Evolutionary conservation across 92 coral and sea anemone genomes (phyloP), one percentile per base, ranked within the genome.

Genomic region (Epizoanthus stellaris): DNA sequence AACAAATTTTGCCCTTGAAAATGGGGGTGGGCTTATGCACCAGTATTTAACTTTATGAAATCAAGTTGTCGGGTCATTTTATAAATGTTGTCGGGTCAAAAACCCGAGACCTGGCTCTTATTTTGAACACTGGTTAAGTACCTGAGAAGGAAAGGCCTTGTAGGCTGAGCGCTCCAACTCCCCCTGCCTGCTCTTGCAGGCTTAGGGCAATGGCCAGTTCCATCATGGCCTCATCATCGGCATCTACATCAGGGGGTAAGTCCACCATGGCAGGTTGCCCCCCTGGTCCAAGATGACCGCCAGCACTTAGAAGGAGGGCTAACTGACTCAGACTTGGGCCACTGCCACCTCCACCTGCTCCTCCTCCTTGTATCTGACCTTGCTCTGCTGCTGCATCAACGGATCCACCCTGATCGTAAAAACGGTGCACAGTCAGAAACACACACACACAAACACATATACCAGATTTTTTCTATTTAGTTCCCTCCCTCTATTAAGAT

Each of bases 171-270:
- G 67, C 76, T 8, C 67, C 86, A 17, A 91, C 89, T 0, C 89
- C 91, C 43, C 90, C 95, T 40, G 96, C 86, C 83, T 96, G 99
- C 11, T 96, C 99, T 80, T 96, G 99, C 77, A 96, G 91, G 74
- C 99, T 96, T n/a, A 96, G 82, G 19, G 98, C 99, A 72, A 96
- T 96, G 20, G 99, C 99, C 52, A 96, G 93, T 82, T 96, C 99
- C 95, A 96, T 95, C 99, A 96, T 96, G 73, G 99, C 98, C 70
- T 96, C 99, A 71, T 96, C 99, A 73, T 96, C 99, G 30, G 99
- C 99, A 43, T 79, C 83, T 4, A 79, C 83, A 91, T 96, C 99
- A 53, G 93, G 92, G 52, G 98, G 99, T 14, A 96, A 94, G 80
- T 96, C 99, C 40, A 94, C 82, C 83, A 96, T 94, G 10, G 81